Conservation (phyloP, 2,888 invertebrate genomes). For the Dolichopus griseipennis region DNA sequence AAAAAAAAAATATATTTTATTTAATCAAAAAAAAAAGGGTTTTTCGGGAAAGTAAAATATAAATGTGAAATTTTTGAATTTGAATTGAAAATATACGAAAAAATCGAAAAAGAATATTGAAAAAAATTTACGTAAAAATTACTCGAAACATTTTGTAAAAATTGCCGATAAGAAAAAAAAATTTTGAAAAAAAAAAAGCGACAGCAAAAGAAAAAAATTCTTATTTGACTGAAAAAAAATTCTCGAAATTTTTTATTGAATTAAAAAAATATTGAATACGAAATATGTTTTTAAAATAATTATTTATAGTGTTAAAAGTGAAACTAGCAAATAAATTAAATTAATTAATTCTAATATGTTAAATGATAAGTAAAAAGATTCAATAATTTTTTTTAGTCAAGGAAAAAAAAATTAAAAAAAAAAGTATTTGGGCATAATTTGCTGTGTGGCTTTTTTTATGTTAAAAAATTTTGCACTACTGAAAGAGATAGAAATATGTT, state of each 20-base stretch:
- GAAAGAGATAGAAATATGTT: not conserved
- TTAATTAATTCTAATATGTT: not conserved
- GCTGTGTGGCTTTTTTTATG: conserved; percentile 2
- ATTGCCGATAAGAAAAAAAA: not conserved
- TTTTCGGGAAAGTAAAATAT: not conserved
- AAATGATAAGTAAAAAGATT: too few relatives aligned
- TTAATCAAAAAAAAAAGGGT: not conserved
- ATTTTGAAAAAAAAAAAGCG: not conserved
- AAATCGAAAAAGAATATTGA: not conserved
- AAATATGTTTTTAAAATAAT: not conserved
- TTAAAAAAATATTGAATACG: not conserved
- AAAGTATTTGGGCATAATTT: not conserved
- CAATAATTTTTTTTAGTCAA: not conserved
- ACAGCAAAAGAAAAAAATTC: not conserved
- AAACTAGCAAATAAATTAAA: not conserved
- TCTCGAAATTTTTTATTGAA: not conserved
- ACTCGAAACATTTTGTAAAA: not conserved
- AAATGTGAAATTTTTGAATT: not conserved
- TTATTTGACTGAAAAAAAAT: conserved; percentile 1
- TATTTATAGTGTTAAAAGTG: not conserved
- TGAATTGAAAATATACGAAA: not conserved
- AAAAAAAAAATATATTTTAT: not conserved
- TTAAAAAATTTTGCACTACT: not conserved
- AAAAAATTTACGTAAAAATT: not conserved
- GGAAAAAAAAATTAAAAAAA: not conserved